Evolutionary conservation across 2,797 vertebrate species (phyloP).

Genomic region (Cyprinella venusta): DNA sequence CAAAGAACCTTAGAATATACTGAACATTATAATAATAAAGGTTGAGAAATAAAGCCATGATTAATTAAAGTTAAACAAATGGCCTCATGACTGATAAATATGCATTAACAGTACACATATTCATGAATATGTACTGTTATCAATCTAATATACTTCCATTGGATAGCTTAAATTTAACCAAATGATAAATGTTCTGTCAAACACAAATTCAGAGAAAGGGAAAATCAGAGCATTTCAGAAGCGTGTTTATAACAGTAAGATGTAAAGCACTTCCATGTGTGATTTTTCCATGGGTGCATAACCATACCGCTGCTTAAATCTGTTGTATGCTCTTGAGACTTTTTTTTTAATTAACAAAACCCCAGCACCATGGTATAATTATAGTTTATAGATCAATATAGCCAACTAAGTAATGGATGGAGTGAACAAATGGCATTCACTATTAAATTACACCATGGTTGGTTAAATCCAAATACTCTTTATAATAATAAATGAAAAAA

Average conservation of each 20-base stretch:
- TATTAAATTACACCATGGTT: not conserved
- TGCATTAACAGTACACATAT: not conserved
- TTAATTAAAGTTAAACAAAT: conserved; percentile 1
- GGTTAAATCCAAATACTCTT: not conserved
- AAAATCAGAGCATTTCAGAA: not conserved
- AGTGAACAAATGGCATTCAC: not conserved
- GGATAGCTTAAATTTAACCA: not conserved
- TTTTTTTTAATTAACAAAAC: not conserved
- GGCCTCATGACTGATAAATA: not conserved
- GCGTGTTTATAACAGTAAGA: not conserved
- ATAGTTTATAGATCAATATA: not conserved
- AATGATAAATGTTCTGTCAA: not conserved
- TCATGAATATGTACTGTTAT: not conserved
- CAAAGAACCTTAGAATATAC: not conserved
- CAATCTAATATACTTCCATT: not conserved
- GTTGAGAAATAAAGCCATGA: not conserved
- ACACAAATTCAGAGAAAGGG: not conserved
- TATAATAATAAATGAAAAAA: not conserved
- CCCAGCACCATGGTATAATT: not conserved
- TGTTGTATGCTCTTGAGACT: not conserved
- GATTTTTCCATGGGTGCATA: conserved; percentile 17
- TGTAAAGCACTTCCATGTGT: not conserved
- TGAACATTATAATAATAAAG: not conserved
- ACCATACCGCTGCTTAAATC: not conserved
- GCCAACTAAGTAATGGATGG: not conserved